These are phyloP conservation scores for Dendrophyllia cribrosa DNA, from an alignment of 64 coral and sea anemone species.

Conservation along the genomic window DNA sequence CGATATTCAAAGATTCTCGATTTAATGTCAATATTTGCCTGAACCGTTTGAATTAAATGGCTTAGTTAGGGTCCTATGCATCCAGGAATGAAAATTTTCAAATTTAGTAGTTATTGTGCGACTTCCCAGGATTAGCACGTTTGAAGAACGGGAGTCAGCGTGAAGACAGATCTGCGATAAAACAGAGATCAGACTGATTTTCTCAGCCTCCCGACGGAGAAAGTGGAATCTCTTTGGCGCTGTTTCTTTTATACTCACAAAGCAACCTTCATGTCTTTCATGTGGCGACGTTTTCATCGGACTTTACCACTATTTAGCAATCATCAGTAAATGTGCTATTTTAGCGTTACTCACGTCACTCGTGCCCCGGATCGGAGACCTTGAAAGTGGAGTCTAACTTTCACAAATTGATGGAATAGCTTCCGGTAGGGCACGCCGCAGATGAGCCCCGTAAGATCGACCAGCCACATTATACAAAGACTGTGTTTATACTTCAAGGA, in stretches of 20 bases:
- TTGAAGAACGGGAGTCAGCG: neutral
- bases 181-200: no score
- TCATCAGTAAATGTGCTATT: neutral
- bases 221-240: no score
- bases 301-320: no score
- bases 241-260: no score
- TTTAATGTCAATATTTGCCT: neutral
- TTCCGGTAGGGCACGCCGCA: constrained; percentile 11
- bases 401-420: neutral
- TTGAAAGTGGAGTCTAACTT: neutral
- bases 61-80: neutral
- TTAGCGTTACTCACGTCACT: neutral
- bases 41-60: neutral
- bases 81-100: neutral
- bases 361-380: no score
- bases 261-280: no score
- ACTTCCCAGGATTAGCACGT: constrained; percentile 3
- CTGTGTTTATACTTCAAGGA: neutral
- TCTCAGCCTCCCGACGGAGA: no score
- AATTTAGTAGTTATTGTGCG: neutral
- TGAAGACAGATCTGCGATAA: neutral
- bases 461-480: neutral
- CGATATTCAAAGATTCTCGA: neutral
- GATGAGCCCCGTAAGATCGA: neutral
- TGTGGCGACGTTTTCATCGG: no score